Conservation (phyloP, 2,888 invertebrate species). For the Merodon equestris region DNA sequence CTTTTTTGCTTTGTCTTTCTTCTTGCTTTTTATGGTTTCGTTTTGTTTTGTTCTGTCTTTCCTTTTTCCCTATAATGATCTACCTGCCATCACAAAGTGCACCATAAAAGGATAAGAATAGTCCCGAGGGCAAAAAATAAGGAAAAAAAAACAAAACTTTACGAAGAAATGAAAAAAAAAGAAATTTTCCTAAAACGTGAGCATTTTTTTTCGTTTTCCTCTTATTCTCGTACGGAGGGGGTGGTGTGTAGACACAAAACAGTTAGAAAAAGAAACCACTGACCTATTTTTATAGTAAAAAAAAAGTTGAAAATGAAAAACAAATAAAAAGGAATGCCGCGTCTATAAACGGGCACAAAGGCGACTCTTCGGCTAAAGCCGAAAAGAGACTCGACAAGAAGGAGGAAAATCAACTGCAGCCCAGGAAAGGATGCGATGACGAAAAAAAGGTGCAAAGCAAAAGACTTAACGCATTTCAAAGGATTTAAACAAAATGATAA, state of each 20-base stretch:
- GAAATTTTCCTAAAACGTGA: background rate
- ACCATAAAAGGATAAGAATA: background rate
- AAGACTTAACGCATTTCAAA: conserved; percentile 45
- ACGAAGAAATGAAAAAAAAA: background rate
- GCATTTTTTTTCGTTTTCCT: conserved; percentile 15
- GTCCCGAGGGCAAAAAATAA: background rate
- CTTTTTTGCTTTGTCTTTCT: too few relatives aligned
- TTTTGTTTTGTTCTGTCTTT: background rate
- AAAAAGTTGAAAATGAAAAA: background rate
- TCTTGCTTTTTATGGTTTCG: background rate
- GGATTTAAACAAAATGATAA: conserved; percentile 29
- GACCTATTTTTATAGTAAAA: conserved; percentile 51
- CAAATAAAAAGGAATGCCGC: conserved; percentile 24
- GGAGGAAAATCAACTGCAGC: conserved; percentile 24
- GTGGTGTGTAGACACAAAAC: conserved; percentile 50
- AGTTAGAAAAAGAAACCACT: conserved; percentile 57
- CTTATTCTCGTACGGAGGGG: background rate
- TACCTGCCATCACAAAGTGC: conserved; percentile 3
- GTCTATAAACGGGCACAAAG: conserved; percentile 51
- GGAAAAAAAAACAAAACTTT: background rate
- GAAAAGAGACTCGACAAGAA: conserved; percentile 5
- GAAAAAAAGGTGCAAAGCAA: conserved; percentile 43
- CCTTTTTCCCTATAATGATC: background rate
- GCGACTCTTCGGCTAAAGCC: conserved; percentile 11
- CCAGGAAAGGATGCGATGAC: background rate